Conservation (phyloP, 2,113 vertebrate genomes). For the Phainopepla nitens region DNA sequence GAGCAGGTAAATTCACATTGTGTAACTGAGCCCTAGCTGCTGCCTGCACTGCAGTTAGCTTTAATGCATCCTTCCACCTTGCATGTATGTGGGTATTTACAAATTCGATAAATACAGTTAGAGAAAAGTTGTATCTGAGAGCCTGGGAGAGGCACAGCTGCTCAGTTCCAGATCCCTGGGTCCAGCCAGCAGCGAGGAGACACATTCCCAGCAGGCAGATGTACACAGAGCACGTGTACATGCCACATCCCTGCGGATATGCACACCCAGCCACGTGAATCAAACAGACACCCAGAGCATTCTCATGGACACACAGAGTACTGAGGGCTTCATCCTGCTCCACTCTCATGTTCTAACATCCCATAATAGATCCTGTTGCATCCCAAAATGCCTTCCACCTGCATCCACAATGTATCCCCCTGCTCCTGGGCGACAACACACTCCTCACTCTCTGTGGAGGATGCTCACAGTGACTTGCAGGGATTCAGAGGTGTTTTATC, state of each 20-base stretch:
- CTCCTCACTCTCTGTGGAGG: background rate
- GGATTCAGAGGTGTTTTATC: background rate
- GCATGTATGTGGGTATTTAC: background rate
- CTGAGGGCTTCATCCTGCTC: background rate
- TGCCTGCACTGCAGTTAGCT: background rate
- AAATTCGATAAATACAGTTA: background rate
- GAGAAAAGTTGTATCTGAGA: background rate
- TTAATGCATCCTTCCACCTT: background rate
- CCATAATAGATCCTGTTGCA: background rate
- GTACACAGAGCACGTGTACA: background rate
- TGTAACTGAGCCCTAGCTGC: background rate
- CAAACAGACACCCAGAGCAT: background rate
- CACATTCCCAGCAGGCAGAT: background rate
- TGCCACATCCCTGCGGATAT: rapidly evolving
- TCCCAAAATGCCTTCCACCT: background rate
- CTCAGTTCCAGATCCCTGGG: rapidly evolving
- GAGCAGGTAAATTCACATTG: background rate
- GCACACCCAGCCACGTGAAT: background rate
- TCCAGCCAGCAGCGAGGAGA: background rate
- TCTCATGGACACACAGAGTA: background rate
- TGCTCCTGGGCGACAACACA: background rate
- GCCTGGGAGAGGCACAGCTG: background rate
- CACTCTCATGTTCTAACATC: background rate
- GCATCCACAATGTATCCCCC: background rate
- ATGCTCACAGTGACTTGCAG: background rate